A percentile compares a stretch with the other conserved stretches of the same genome.
These are phyloP conservation scores for Scaptomyza pallida DNA, from an alignment of 1,140 invertebrate species.

Conservation along the genomic window DNA sequence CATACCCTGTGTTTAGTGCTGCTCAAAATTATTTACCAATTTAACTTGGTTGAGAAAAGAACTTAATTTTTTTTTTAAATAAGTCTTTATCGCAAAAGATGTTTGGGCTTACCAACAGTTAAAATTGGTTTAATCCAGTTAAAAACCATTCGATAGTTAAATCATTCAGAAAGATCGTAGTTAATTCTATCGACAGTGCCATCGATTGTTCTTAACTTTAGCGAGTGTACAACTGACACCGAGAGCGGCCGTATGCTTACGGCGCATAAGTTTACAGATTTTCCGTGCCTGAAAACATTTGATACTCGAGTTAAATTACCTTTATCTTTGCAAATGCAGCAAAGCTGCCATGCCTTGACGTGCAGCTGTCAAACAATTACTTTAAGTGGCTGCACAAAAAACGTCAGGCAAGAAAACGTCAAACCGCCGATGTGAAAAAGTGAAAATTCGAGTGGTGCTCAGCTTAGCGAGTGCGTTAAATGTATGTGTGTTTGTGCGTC, in stretches of 20 bases:
- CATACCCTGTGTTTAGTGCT: too few species aligned
- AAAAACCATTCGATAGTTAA: not conserved
- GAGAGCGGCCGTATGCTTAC: conserved; percentile 43
- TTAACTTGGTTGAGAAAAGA: too few species aligned
- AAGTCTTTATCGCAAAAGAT: too few species aligned
- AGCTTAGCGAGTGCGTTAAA: conserved; percentile 39
- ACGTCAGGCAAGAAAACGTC: conserved; percentile 1
- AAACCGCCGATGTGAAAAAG: conserved; percentile 57
- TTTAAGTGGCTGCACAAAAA: conserved; percentile 30
- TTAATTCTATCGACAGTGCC: not conserved
- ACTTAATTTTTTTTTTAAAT: too few species aligned
- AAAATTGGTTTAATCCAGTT: too few species aligned
- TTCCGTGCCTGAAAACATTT: conserved; percentile 33
- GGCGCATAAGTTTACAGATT: conserved; percentile 40
- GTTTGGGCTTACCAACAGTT: too few species aligned
- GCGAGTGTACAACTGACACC: conserved; percentile 17
- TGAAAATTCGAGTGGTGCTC: conserved; percentile 65
- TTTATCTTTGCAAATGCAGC: conserved; percentile 35
- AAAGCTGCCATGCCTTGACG: conserved; percentile 4
- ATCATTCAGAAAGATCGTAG: too few species aligned
- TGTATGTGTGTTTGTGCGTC: conserved; percentile 48
- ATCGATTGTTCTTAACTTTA: not conserved
- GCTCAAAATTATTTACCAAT: too few species aligned
- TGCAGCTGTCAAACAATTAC: conserved; percentile 15
- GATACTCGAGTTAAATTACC: conserved; percentile 29